A percentile compares a stretch with the other conserved stretches of the same genome.
phyloP scores from a whole-genome alignment of 2,888 invertebrate species.

The Aelia acuminata region DNA sequence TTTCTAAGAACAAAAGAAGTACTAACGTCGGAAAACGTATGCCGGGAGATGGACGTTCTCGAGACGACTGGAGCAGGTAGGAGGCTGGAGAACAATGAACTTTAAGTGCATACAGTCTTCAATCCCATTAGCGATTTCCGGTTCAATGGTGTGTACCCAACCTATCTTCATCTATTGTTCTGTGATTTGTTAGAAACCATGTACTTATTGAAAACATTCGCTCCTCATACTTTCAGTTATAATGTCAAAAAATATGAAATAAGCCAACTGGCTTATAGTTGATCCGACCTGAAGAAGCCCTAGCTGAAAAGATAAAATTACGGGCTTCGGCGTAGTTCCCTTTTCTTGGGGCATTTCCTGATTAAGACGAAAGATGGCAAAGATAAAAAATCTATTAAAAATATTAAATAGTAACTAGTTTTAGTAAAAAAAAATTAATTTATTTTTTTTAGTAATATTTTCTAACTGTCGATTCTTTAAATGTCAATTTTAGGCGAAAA shows the following conservation, averaged over 20 bases:
- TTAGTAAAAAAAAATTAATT: no score
- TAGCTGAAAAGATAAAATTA: neutral
- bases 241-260: neutral
- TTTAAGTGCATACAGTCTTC: slow-evolving; percentile 5
- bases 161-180: neutral
- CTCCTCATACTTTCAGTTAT: neutral
- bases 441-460: no score
- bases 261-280: neutral
- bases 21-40: no score
- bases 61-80: neutral
- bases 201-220: no score
- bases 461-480: no score
- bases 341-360: neutral
- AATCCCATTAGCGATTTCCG: neutral
- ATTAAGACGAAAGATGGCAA: neutral
- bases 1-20: neutral
- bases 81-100: slow-evolving; percentile 7
- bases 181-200: neutral
- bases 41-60: neutral
- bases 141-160: neutral
- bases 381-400: neutral
- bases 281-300: slow-evolving; percentile 8
- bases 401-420: no score
- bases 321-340: neutral
- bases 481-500: no score